Conservation (phyloP, 2,888 invertebrate genomes). For the Tridacna gigas region DNA sequence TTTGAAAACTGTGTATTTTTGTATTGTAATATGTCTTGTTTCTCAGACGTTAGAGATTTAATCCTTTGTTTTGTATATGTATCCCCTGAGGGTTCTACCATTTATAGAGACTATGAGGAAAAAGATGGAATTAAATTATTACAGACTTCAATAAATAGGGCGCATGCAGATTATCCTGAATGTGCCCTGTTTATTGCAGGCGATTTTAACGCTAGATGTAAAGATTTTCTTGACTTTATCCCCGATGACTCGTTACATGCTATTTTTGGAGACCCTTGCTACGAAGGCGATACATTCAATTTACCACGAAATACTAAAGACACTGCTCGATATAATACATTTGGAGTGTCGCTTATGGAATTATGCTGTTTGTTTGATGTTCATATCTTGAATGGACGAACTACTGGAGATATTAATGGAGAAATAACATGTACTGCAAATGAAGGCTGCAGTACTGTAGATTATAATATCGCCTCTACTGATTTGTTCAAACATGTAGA, state of each 20-base stretch:
- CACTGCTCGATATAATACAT: conserved; percentile 19
- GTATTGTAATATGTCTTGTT: neutral
- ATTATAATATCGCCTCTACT: conserved; percentile 25
- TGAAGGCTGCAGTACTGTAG: conserved; percentile 20
- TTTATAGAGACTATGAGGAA: conserved; percentile 23
- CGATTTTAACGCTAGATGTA: conserved; percentile 43
- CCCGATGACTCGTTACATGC: conserved; percentile 24
- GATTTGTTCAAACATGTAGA: conserved; percentile 1
- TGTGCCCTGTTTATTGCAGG: conserved; percentile 38
- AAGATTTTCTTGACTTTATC: conserved; percentile 42
- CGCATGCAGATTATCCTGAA: conserved; percentile 28
- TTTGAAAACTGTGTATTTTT: conserved; percentile 8
- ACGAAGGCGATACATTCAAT: conserved; percentile 31
- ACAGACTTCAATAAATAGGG: conserved; percentile 13
- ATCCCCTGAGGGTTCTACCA: conserved; percentile 30
- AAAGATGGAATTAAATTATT: conserved; percentile 35
- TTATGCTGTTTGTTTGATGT: conserved; percentile 34
- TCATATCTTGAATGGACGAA: conserved; percentile 32
- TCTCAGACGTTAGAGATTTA: neutral
- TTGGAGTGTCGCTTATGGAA: conserved; percentile 26
- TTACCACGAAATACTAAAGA: conserved; percentile 27
- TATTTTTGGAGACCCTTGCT: conserved; percentile 27
- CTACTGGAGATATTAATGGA: conserved; percentile 10
- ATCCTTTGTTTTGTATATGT: conserved; percentile 5
- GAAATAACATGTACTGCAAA: conserved; percentile 29